A percentile compares a stretch with the other conserved stretches of the same genome.
phyloP scores from a whole-genome alignment of 2,113 vertebrate genomes.

The Crotalus tigris region DNA sequence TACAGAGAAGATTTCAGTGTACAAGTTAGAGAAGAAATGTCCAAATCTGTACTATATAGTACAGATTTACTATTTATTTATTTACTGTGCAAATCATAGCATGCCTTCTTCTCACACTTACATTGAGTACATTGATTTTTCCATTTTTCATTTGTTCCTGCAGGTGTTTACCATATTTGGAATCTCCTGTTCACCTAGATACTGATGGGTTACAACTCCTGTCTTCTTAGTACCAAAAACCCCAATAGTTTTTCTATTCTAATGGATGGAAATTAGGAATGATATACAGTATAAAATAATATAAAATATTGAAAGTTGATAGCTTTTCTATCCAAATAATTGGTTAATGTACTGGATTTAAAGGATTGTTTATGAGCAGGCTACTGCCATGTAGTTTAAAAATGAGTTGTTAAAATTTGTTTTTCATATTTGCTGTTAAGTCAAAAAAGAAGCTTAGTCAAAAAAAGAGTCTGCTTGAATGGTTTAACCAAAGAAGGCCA shows the following conservation, averaged over 20 bases:
- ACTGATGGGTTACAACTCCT: not conserved
- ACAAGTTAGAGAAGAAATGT: not conserved
- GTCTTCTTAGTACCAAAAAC: not conserved
- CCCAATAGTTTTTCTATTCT: not conserved
- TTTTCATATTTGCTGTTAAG: not conserved
- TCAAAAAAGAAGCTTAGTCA: not conserved
- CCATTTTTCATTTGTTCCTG: conserved; percentile 7
- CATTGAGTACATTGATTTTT: not conserved
- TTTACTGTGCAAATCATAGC: not conserved
- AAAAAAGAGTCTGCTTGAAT: not conserved
- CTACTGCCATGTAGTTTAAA: not conserved
- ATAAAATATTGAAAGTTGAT: not conserved
- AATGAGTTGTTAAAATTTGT: not conserved
- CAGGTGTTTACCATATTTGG: conserved; percentile 4
- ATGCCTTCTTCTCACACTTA: not conserved
- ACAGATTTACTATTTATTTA: not conserved
- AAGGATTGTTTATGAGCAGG: not conserved
- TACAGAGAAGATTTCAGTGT: not conserved
- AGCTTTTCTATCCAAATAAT: not conserved
- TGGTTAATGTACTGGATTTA: not conserved
- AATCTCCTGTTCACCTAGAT: not conserved
- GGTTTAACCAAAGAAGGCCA: not conserved
- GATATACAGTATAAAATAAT: not conserved
- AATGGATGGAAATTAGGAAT: conserved; percentile 11
- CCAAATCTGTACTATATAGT: accelerated